These are phyloP conservation scores for Apamea crenata DNA, from an alignment of 2,888 invertebrate genomes.

Conservation along the genomic window DNA sequence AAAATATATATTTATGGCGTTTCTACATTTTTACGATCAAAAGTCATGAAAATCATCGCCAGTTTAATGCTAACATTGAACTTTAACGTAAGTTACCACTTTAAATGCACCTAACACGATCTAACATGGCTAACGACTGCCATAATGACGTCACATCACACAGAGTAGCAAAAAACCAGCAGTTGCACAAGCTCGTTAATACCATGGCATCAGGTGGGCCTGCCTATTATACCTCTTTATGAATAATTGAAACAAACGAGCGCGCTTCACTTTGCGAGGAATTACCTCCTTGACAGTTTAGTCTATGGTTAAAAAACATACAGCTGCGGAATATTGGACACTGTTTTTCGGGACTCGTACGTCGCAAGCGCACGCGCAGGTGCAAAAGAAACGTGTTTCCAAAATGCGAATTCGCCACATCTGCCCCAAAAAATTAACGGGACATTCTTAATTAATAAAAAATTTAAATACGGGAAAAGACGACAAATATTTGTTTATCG, in stretches of 20 bases:
- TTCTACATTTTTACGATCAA: not conserved
- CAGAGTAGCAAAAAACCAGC: conserved; percentile 60
- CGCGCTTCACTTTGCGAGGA: conserved; percentile 58
- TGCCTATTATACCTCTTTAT: conserved; percentile 68
- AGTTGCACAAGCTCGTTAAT: conserved; percentile 67
- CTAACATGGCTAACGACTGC: conserved; percentile 60
- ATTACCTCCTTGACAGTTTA: conserved; percentile 55
- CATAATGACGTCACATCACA: conserved; percentile 63
- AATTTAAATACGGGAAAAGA: conserved; percentile 70
- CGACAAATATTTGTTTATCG: conserved; percentile 81
- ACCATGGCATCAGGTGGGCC: conserved; percentile 64
- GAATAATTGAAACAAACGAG: conserved; percentile 69
- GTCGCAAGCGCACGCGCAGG: conserved; percentile 35
- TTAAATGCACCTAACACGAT: conserved; percentile 52
- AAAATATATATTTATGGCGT: not conserved
- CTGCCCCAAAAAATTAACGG: conserved; percentile 58
- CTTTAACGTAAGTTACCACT: conserved; percentile 48
- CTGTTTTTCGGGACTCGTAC: conserved; percentile 48
- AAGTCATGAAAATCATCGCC: conserved; percentile 50
- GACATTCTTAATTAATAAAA: conserved; percentile 71
- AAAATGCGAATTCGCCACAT: conserved; percentile 53
- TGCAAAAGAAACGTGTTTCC: conserved; percentile 57
- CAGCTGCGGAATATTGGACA: conserved; percentile 37
- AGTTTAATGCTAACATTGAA: conserved; percentile 42
- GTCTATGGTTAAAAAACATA: conserved; percentile 55